Base-by-base conservation (phyloP, 2,888 invertebrate species). In the Cecidostiba fungosa region DNA sequence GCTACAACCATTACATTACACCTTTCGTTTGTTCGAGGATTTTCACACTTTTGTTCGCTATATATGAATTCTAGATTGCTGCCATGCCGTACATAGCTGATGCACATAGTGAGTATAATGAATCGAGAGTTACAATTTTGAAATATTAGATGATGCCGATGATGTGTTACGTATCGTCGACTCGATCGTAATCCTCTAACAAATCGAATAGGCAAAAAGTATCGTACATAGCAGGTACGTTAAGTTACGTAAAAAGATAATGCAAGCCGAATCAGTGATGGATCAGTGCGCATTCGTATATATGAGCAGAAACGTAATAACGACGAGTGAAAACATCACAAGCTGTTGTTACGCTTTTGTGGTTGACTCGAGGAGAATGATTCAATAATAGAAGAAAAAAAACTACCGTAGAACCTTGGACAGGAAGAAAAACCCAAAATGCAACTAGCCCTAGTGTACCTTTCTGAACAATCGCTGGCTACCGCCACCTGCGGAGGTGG, bases 401-500 rank as follows among this genome's bases (percentile, higher is more conserved):
- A 76, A 4, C 8, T 8, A 19, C 29, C 16, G 29, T 59, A 29
- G 26, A 77, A 62, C 26, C 43, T 62, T 36, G 14, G 16, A 59
- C 54, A 32, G 66, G 23, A 39, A 62, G 23, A 43, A 5, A 19
- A 47, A 50, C 32, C 19, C 26, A 4, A 32, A 29, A 69, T 59
- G 14, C 23, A 29, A 80, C 3, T 32, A 77, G 77, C 77, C 54
- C 19, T 36, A 70, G 19, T 85, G 78, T 94, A 98, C 98, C 96
- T 99, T 99, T 93, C 99, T 96, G 94, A 99, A 99, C 62, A 99
- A 95, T 88, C 99, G 95, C 93, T 99, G 99, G 92, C 98, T 98
- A 23, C 99, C 99, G 6, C 99, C 99, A 39, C 98, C 99, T 3
- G 99, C 99, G 1, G 98, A 98, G 19, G 98, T 98, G 0, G 99